These are phyloP conservation scores for Lasioglossum morio DNA, from an alignment of 2,888 invertebrate species.

Conservation along the genomic window DNA sequence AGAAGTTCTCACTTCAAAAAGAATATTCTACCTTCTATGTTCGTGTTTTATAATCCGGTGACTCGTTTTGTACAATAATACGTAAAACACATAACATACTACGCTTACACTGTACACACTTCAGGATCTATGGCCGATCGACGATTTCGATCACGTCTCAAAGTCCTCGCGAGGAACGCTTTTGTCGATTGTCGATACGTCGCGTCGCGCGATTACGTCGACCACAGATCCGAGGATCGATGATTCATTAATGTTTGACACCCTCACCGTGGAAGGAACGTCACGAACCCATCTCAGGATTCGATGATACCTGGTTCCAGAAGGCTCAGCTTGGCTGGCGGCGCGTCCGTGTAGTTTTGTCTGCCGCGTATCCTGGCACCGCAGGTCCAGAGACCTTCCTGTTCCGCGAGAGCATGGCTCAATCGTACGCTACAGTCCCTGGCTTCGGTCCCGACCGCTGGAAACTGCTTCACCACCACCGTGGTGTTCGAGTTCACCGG, in stretches of 20 bases:
- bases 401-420: slow-evolving; percentile 80
- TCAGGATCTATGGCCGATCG: slow-evolving; percentile 46
- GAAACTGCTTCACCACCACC: slow-evolving; percentile 81
- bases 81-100: slow-evolving; percentile 25
- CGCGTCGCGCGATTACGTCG: slow-evolving; percentile 24
- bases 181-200: not conserved
- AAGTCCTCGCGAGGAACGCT: slow-evolving; percentile 1
- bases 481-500: slow-evolving; percentile 81
- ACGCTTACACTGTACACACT: slow-evolving; percentile 20
- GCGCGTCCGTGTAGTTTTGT: slow-evolving; percentile 81
- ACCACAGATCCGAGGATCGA: slow-evolving; percentile 52
- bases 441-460: slow-evolving; percentile 79
- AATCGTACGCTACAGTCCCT: slow-evolving; percentile 82
- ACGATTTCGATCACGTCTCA: slow-evolving; percentile 24
- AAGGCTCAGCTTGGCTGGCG: slow-evolving; percentile 82
- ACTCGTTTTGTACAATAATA: slow-evolving; percentile 29
- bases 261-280: slow-evolving; percentile 62
- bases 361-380: slow-evolving; percentile 79
- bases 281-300: slow-evolving; percentile 70
- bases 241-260: slow-evolving; percentile 50
- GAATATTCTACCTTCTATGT: not conserved
- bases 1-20: not conserved
- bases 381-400: slow-evolving; percentile 83
- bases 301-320: slow-evolving; percentile 83
- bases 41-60: not conserved